phyloP scores from a whole-genome alignment of 2,113 vertebrate species.

The Fukomys damarensis region DNA sequence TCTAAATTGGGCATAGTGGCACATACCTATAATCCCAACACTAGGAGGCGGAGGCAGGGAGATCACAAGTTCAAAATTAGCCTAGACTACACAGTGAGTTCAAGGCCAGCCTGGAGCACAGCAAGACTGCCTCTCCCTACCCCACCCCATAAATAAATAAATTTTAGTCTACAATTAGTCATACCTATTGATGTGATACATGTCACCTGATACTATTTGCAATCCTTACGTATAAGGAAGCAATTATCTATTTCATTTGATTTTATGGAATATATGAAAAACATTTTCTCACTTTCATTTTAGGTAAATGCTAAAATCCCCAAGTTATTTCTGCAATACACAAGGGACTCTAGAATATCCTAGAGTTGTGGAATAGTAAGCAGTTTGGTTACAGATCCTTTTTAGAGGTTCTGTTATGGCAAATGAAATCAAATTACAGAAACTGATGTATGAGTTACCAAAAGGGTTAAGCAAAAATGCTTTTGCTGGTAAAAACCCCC shows the following conservation, averaged over 20 bases:
- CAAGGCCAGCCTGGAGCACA: background rate
- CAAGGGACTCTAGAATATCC: slow-evolving; percentile 20
- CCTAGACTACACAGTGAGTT: background rate
- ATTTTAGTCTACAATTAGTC: background rate
- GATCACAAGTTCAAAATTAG: background rate
- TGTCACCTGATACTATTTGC: slow-evolving; percentile 1
- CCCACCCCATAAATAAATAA: background rate
- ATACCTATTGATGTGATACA: background rate
- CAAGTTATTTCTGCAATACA: slow-evolving; percentile 49
- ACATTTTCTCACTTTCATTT: slow-evolving; percentile 6
- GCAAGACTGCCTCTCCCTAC: background rate
- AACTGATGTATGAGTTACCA: background rate
- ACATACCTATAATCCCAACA: background rate
- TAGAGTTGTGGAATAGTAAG: background rate
- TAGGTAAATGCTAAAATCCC: background rate
- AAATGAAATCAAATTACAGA: slow-evolving; percentile 30
- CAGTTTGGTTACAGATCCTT: background rate
- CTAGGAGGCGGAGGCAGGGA: background rate
- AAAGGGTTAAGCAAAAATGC: slow-evolving; percentile 17
- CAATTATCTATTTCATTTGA: slow-evolving; percentile 35
- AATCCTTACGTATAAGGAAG: slow-evolving; percentile 14
- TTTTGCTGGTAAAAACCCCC: background rate
- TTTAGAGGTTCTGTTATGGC: background rate
- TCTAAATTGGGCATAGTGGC: background rate
- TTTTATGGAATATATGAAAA: slow-evolving; percentile 30